phyloP scores from a whole-genome alignment of 2,888 invertebrate species.

The Drosophila formosana region DNA sequence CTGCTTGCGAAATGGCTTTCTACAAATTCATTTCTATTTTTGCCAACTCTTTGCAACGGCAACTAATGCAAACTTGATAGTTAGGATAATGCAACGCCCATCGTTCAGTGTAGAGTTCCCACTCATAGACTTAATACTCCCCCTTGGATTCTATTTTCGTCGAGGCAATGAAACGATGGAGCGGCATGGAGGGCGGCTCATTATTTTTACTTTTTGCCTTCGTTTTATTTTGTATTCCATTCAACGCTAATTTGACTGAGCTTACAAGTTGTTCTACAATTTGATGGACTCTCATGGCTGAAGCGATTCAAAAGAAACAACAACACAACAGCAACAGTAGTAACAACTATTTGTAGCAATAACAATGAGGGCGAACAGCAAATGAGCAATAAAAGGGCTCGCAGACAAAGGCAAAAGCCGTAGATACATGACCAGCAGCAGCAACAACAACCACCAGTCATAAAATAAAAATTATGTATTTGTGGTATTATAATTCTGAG shows the following conservation, averaged over 20 bases:
- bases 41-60: no score
- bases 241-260: constrained; percentile 35
- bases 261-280: constrained; percentile 29
- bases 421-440: constrained; percentile 13
- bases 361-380: constrained; percentile 30
- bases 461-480: constrained; percentile 31
- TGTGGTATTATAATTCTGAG: constrained; percentile 43
- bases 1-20: no score
- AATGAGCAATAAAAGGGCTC: constrained; percentile 42
- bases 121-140: not conserved
- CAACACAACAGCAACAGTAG: constrained; percentile 2
- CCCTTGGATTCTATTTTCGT: not conserved
- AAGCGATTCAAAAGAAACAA: constrained; percentile 25
- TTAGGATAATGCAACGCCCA: not conserved
- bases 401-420: constrained; percentile 30
- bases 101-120: not conserved
- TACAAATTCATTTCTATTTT: no score
- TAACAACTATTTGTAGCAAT: constrained; percentile 23
- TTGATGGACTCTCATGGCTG: constrained; percentile 16
- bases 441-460: constrained; percentile 23
- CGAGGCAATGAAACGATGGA: not conserved
- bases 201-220: not conserved
- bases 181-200: not conserved
- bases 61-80: not conserved
- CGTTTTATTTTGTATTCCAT: not conserved